Evolutionary conservation across 2,888 invertebrate genomes (phyloP), one percentile per base, ranked within the genome.

Genomic region (Orchesellides sinensis): DNA sequence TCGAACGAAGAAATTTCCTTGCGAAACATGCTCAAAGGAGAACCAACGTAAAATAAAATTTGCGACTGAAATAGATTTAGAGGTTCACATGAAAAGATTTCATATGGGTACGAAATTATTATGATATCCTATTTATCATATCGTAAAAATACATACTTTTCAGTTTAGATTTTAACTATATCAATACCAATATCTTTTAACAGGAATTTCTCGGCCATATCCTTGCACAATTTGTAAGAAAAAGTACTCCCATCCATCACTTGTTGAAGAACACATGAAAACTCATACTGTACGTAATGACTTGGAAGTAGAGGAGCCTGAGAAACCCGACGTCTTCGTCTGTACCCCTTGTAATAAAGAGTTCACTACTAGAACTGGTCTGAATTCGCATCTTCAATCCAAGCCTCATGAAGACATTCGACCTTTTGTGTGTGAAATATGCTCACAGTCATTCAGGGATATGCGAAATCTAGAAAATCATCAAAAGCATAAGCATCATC

Each of bases 181-280:
- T 17, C 19, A 17, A 52, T 10, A 10, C n/a, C 14, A 49, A 10
- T 49, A 52, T 17, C 17, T 61, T 25, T 6, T 35, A n/a, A n/a
- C n/a, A 77, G 75, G 77, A 14, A 78, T 78, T 12, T 12, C 77
- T 35, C 68, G 77, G 27, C 77, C 77, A 8, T 79, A 63, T 27
- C 52, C 70, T 17, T 79, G 77, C 35, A 2, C 59, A 1, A 61
- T 78, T 5, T 78, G 77, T 49, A 23, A 35, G 0, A 78, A 78
- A 12, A 59, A 56, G 23, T 78, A 78, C 21, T 78, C 77, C 0
- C 45, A 14, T 0, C 77, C 69, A 0, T 10, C 32, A 3, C 49
- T 54, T 8, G 49, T 78, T 1, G 69, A 78, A 19, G 6, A 59
- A 0, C 77, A 78, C 25, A 69, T 78, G 69, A 23, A 25, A 2